Conservation (phyloP, 1,140 invertebrate species). For the Eumaeus atala region DNA sequence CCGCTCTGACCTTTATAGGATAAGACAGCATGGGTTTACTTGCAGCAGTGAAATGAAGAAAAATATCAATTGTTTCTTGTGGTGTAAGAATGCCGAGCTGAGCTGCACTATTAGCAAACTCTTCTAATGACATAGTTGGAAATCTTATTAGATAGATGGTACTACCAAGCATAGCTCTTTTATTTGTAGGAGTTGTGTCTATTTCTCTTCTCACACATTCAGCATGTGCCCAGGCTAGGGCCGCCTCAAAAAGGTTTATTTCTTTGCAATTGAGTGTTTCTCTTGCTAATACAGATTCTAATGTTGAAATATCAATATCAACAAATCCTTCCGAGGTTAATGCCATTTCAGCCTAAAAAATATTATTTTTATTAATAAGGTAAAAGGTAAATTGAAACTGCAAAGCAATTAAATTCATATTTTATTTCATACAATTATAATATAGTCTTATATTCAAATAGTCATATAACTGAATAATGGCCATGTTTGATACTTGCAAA, state of each 20-base stretch:
- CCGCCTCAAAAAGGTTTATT: slow-evolving; percentile 90
- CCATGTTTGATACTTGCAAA: slow-evolving; percentile 45
- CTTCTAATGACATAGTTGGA: slow-evolving; percentile 91
- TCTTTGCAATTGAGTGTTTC: slow-evolving; percentile 95
- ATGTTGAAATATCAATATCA: slow-evolving; percentile 91
- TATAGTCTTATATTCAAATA: slow-evolving; percentile 12
- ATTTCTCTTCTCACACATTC: slow-evolving; percentile 88
- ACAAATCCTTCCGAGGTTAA: slow-evolving; percentile 94
- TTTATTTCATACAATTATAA: slow-evolving; percentile 5
- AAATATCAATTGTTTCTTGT: slow-evolving; percentile 94
- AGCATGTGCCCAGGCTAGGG: slow-evolving; percentile 90
- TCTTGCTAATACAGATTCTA: slow-evolving; percentile 89
- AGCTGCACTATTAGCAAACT: slow-evolving; percentile 93
- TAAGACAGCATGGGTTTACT: slow-evolving; percentile 88
- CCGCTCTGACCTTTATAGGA: slow-evolving; percentile 85
- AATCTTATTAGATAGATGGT: slow-evolving; percentile 90
- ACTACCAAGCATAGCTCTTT: slow-evolving; percentile 82
- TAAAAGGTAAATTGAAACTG: slow-evolving; percentile 66
- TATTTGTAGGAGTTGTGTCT: slow-evolving; percentile 82
- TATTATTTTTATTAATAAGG: slow-evolving; percentile 31
- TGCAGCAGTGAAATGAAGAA: slow-evolving; percentile 90
- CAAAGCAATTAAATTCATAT: slow-evolving; percentile 65
- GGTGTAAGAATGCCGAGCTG: slow-evolving; percentile 91
- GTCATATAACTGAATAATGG: slow-evolving; percentile 38
- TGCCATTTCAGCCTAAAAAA: slow-evolving; percentile 91